Percentiles rank a stretch among this genome's conserved stretches.
These are phyloP conservation scores for Carterocephalus palaemon DNA, from an alignment of 2,888 invertebrate species.

Conservation along the genomic window DNA sequence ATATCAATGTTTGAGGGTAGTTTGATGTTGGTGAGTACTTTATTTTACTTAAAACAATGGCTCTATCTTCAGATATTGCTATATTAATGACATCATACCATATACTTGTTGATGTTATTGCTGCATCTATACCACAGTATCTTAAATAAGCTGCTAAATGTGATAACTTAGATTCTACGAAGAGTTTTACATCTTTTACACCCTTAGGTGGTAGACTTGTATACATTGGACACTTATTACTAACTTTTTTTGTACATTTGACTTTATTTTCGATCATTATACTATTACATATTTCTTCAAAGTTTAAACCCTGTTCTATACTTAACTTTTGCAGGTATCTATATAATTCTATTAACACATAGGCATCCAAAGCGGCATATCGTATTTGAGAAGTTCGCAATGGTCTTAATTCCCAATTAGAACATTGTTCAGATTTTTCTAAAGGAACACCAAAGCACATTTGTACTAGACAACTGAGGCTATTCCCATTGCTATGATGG, in stretches of 20 bases:
- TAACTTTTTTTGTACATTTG: constrained; percentile 63
- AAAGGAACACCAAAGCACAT: constrained; percentile 86
- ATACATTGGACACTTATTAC: constrained; percentile 45
- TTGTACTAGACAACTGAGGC: constrained; percentile 86
- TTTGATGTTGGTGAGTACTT: constrained; percentile 76
- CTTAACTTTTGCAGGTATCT: constrained; percentile 77
- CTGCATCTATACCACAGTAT: constrained; percentile 78
- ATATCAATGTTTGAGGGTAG: constrained; percentile 73
- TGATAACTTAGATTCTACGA: constrained; percentile 55
- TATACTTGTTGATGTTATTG: constrained; percentile 80
- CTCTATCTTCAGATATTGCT: constrained; percentile 60
- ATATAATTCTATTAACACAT: constrained; percentile 90
- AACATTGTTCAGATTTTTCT: constrained; percentile 93
- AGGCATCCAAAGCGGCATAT: constrained; percentile 94
- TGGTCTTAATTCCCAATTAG: constrained; percentile 93
- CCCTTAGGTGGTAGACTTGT: constrained; percentile 37
- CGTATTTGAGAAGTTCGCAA: constrained; percentile 86
- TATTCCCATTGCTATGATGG: constrained; percentile 77
- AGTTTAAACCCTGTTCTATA: constrained; percentile 74
- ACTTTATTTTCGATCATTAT: constrained; percentile 76
- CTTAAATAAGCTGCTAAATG: constrained; percentile 57
- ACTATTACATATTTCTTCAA: constrained; percentile 81
- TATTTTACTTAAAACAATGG: constrained; percentile 53
- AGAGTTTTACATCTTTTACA: constrained; percentile 50
- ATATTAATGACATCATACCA: constrained; percentile 66